Base-by-base conservation (phyloP, 2,113 vertebrate species). In the Stigmatopora argus region DNA sequence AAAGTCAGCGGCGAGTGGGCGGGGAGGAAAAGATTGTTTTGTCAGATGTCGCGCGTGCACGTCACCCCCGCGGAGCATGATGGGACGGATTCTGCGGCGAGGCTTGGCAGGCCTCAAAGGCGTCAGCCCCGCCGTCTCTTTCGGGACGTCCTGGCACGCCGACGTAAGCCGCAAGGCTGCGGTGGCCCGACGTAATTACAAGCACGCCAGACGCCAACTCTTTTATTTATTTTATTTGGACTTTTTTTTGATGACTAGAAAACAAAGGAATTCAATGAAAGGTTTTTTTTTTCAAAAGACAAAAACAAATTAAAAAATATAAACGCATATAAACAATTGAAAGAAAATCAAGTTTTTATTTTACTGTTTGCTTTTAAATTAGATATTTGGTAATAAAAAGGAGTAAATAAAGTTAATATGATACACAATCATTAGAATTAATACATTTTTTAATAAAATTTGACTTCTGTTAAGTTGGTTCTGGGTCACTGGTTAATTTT, bases 21-120 rank as follows among this genome's bases (percentile, higher is more conserved):
- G 13, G 14, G 12, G 53, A 7, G 64, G 81, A 82, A 75, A 66
- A 78, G 85, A 89, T 88, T 90, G 86, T 90, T 90, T 90, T 92
- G 85, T 90, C 92, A 93, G 91, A 92, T 92, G 92, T 87, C 88
- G 80, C 78, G 72, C 31, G 85, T 78, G 75, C 73, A 63, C 71
- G 60, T 73, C 84, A 52, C 80, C 89, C 78, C 86, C 85, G 90
- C 68, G 85, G 85, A 88, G 83, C 88, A 87, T 86, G 84, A 49
- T 84, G 35, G 82, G 87, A 89, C 78, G 79, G 82, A 61, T 61
- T 84, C 81, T 81, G 90, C 2, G 87, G 89, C 87, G 56, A 51
- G 1, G 49, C 85, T 87, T 89, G 90, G 79, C 86, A 63, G 84
- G 89, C 87, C 88, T 89, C 77, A 0, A 26, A 90, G 92, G 92